Conservation (phyloP, 2,888 invertebrate species). For the Oxycera nigricornis region DNA sequence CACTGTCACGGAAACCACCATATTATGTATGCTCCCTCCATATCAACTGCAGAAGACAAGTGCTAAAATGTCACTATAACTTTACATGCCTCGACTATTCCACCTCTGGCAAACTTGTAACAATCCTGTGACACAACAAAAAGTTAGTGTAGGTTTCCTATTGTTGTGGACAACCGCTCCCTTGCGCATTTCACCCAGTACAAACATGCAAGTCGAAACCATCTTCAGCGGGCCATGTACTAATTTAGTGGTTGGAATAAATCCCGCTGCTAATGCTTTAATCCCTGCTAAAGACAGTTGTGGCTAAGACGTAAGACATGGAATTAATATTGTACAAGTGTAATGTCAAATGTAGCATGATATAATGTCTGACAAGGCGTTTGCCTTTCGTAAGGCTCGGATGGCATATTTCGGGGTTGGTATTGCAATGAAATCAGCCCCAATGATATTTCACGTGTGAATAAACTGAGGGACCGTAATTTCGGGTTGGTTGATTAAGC, state of each 20-base stretch:
- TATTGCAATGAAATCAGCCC: not conserved
- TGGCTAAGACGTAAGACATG: constrained; percentile 30
- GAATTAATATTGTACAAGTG: constrained; percentile 30
- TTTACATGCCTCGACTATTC: constrained; percentile 5
- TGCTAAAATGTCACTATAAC: constrained; percentile 11
- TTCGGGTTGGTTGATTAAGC: too few species aligned
- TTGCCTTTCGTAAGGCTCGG: not conserved
- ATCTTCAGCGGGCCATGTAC: constrained; percentile 1
- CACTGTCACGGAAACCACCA: too few species aligned
- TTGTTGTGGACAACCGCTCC: not conserved
- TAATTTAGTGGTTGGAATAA: constrained; percentile 34
- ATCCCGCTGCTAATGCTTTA: constrained; percentile 25
- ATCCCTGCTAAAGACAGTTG: constrained; percentile 39
- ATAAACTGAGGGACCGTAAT: not conserved
- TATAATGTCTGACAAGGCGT: constrained; percentile 13
- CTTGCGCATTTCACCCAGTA: not conserved
- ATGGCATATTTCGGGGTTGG: not conserved
- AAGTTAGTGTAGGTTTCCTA: not conserved
- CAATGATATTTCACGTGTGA: not conserved
- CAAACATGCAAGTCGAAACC: not conserved
- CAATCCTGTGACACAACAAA: not conserved
- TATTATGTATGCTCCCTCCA: not conserved
- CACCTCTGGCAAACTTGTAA: constrained; percentile 17
- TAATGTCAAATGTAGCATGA: constrained; percentile 21
- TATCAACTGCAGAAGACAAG: constrained; percentile 1